Conservation (phyloP, 2,113 vertebrate genomes). For the Brachypodius melanocephalos region DNA sequence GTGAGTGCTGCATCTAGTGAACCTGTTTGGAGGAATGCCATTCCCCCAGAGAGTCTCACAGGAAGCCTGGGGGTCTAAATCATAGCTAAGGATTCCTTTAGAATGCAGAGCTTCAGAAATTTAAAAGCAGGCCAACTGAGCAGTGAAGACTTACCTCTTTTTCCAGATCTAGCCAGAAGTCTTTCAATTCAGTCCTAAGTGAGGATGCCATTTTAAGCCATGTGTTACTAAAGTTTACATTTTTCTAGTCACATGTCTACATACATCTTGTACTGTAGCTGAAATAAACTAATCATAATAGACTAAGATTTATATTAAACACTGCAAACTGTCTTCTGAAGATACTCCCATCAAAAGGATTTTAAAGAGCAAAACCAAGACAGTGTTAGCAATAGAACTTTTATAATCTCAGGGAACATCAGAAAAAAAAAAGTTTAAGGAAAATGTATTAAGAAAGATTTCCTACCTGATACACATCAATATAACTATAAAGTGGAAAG, state of each 20-base stretch:
- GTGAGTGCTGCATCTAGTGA: neutral
- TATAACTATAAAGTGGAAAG: neutral
- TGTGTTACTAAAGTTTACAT: neutral
- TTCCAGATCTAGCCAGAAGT: neutral
- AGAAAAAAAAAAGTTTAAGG: neutral
- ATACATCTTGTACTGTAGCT: neutral
- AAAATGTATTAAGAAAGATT: neutral
- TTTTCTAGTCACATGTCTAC: neutral
- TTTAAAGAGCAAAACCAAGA: neutral
- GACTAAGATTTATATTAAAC: neutral
- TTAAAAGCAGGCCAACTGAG: neutral
- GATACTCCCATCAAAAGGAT: neutral
- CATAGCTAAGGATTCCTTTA: neutral
- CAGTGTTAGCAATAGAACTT: neutral
- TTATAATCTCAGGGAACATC: neutral
- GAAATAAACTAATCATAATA: neutral
- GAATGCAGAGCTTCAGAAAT: neutral
- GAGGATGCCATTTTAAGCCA: neutral
- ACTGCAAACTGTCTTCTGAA: neutral
- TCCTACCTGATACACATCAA: neutral
- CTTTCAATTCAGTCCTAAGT: neutral
- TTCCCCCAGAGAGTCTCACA: rapidly evolving
- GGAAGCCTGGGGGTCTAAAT: neutral
- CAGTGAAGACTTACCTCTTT: neutral
- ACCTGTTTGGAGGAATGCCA: neutral